Percentiles rank a stretch among this genome's conserved stretches.
Evolutionary conservation across 1,140 invertebrate species (phyloP).

Genomic region (Metopolophium dirhodum): DNA sequence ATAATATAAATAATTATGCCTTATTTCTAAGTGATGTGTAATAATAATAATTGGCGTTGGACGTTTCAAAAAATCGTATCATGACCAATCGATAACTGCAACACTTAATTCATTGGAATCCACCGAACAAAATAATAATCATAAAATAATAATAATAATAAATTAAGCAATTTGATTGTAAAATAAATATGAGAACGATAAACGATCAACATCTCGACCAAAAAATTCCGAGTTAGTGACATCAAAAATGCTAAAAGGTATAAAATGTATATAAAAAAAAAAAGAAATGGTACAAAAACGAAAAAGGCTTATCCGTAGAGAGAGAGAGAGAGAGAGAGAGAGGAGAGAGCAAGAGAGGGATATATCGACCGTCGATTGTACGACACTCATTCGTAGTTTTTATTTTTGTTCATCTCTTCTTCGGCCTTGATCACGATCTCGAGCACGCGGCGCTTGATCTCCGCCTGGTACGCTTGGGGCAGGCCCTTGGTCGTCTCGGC

Average conservation of each 20-base stretch:
- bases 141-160: constrained; percentile 12
- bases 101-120: background rate
- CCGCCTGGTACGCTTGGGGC: constrained; percentile 8
- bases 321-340: too few species aligned
- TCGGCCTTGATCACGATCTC: constrained; percentile 51
- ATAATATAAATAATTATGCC: background rate
- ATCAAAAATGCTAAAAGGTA: background rate
- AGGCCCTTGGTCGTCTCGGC: constrained; percentile 39
- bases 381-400: background rate
- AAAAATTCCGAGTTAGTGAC: background rate
- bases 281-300: background rate
- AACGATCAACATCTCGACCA: background rate
- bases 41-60: background rate
- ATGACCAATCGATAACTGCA: background rate
- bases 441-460: constrained; percentile 34
- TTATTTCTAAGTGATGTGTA: constrained; percentile 25
- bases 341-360: background rate
- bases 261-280: background rate
- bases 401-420: constrained; percentile 48
- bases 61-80: background rate
- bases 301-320: background rate
- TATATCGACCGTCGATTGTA: background rate
- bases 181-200: background rate
- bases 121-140: background rate
- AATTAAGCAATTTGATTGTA: background rate